Evolutionary conservation across 2,113 vertebrate genomes (phyloP), one percentile per base, ranked within the genome.

Genomic region (Ageneiosus marmoratus): DNA sequence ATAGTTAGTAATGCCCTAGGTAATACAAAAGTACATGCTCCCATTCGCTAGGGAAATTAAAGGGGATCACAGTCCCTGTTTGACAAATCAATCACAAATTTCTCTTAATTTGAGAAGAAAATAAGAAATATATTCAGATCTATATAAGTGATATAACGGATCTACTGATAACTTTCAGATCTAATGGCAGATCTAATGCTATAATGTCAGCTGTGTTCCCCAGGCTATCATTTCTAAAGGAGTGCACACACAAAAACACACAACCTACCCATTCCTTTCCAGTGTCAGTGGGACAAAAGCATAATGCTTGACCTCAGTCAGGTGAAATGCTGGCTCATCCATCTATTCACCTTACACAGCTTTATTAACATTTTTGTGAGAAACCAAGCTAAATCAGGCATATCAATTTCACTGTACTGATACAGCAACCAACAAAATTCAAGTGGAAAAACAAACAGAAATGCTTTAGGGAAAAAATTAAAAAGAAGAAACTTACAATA

Each of bases 261-360:
- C 77, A 75, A 15, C 80, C 77, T 50, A n/a, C 79, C 60, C 22
- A 78, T 80, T 82, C 55, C 75, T 75, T 72, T 73, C 32, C 65
- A 32, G 53, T 75, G 63, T 77, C 77, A 18, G 77, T 65, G 34
- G 22, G 62, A 51, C 27, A 84, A 77, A 72, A 32, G 63, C 51
- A 76, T 65, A 83, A 84, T 85, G 79, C 85, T 82, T 83, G 70
- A 77, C 76, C 77, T 82, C 74, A 75, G 85, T 83, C 77, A 44
- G 75, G 70, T 56, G 65, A 86, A 77, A 41, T 50, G 27, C 73
- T 79, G 70, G 29, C 58, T 84, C 73, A 69, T 87, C 67, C 15
- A 32, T 72, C 6, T 12, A 50, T 73, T 73, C 44, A 27, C 44
- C 63, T 41, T 37, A 41, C 32, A 67, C 63, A 4, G 8, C 7